Conservation (phyloP, 1,140 invertebrate genomes). For the Helicoverpa armigera region DNA sequence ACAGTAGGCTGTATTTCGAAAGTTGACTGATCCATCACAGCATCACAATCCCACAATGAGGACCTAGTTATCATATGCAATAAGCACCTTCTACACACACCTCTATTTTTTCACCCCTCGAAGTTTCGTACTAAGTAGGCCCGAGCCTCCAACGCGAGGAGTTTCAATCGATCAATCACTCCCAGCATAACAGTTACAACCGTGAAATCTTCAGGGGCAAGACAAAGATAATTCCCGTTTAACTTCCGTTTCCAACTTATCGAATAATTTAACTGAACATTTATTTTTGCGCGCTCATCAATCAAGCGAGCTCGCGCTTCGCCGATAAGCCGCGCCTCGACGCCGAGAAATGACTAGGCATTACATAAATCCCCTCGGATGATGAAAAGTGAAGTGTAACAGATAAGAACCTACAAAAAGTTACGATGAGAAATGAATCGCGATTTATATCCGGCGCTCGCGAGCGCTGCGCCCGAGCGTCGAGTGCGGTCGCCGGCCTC, state of each 20-base stretch:
- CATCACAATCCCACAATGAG: not conserved
- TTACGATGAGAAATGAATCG: constrained; percentile 88
- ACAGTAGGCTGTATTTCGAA: too few relatives aligned
- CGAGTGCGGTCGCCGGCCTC: constrained; percentile 46
- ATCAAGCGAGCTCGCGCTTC: constrained; percentile 85
- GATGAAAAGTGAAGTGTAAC: constrained; percentile 88
- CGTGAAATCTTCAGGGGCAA: constrained; percentile 83
- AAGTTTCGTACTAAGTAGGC: constrained; percentile 40
- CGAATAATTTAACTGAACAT: constrained; percentile 88
- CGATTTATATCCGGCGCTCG: constrained; percentile 85
- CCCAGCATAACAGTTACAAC: constrained; percentile 82
- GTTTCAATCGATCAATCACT: constrained; percentile 79
- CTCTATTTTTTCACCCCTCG: constrained; percentile 30
- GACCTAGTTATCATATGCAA: not conserved
- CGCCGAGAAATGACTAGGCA: constrained; percentile 88
- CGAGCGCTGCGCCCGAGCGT: constrained; percentile 60
- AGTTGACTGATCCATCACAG: not conserved
- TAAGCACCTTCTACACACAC: not conserved
- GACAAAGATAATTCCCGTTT: constrained; percentile 87
- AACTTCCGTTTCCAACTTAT: constrained; percentile 88
- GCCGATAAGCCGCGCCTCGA: constrained; percentile 84
- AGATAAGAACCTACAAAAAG: constrained; percentile 88
- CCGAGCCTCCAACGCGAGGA: constrained; percentile 26
- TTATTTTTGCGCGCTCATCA: constrained; percentile 88
- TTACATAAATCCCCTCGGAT: constrained; percentile 88